Percentiles rank a stretch among this genome's conserved stretches.
phyloP scores from a whole-genome alignment of 2,113 vertebrate species.

The Neodon shergylaensis region DNA sequence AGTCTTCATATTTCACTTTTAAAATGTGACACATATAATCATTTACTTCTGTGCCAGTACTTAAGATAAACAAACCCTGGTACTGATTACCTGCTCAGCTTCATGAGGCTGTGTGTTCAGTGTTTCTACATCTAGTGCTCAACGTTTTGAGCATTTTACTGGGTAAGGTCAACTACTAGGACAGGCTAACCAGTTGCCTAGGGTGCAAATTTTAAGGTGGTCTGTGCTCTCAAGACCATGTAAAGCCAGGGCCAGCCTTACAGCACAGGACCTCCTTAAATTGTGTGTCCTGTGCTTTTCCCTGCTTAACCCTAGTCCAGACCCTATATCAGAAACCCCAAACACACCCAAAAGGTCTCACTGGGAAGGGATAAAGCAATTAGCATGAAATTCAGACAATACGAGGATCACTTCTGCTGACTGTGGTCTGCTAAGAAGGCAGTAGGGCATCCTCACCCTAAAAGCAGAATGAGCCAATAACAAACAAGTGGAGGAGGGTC shows the following conservation, averaged over 20 bases:
- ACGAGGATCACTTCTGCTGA: not conserved
- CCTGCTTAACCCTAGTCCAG: not conserved
- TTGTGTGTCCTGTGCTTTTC: not conserved
- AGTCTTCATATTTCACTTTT: not conserved
- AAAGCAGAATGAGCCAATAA: not conserved
- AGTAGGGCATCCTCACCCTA: not conserved
- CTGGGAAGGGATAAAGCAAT: not conserved
- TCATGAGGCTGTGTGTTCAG: not conserved
- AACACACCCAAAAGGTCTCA: not conserved
- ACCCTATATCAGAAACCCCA: not conserved
- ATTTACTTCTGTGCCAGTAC: too few species aligned
- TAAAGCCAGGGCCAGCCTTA: not conserved
- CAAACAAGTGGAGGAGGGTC: fast-evolving
- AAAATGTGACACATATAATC: not conserved
- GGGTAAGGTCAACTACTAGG: too few species aligned
- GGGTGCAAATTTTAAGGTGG: not conserved
- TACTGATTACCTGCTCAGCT: not conserved
- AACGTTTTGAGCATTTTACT: too few species aligned
- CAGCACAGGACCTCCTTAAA: not conserved
- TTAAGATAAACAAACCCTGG: not conserved
- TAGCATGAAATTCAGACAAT: not conserved
- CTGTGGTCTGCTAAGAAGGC: not conserved
- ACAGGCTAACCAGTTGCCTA: not conserved
- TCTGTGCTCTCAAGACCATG: too few species aligned
- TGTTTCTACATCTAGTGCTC: not conserved